Conservation (phyloP, 1,140 invertebrate genomes). For the Babylonia areolata region DNA sequence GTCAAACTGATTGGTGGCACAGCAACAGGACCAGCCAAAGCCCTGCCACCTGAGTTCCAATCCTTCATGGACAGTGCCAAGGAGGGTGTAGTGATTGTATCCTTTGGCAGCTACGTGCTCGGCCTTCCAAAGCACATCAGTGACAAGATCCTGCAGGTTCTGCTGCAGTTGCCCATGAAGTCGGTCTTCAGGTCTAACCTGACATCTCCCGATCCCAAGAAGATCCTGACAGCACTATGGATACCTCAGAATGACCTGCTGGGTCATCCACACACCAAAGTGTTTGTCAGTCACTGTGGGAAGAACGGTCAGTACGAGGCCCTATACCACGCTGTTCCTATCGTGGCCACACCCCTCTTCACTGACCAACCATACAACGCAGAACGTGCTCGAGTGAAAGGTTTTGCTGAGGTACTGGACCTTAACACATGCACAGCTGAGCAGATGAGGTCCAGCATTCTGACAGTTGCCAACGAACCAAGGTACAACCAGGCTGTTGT, state of each 20-base stretch:
- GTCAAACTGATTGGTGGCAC: conserved; percentile 48
- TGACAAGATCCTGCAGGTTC: conserved; percentile 39
- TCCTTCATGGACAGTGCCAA: conserved; percentile 45
- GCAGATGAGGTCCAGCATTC: conserved; percentile 46
- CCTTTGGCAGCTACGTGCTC: conserved; percentile 49
- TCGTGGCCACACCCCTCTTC: conserved; percentile 84
- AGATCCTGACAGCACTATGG: conserved; percentile 85
- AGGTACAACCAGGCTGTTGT: conserved; percentile 49
- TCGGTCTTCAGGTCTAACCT: conserved; percentile 25
- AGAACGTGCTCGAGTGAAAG: conserved; percentile 64
- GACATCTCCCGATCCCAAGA: conserved; percentile 75
- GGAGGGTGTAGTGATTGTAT: conserved; percentile 50
- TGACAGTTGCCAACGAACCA: conserved; percentile 52
- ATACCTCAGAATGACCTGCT: conserved; percentile 89
- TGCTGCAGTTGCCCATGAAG: conserved; percentile 38
- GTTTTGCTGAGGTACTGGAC: conserved; percentile 64
- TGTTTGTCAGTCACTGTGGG: conserved; percentile 86
- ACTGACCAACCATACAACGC: conserved; percentile 81
- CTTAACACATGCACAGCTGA: conserved; percentile 48
- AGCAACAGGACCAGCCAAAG: conserved; percentile 20
- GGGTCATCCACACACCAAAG: conserved; percentile 77
- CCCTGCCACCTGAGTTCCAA: conserved; percentile 29
- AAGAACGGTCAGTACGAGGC: conserved; percentile 85
- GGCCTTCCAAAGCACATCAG: conserved; percentile 27
- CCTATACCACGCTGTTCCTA: conserved; percentile 84